Evolutionary conservation across 2,797 vertebrate species (phyloP), one percentile per base, ranked within the genome.

Genomic region (Scolopax rusticola): DNA sequence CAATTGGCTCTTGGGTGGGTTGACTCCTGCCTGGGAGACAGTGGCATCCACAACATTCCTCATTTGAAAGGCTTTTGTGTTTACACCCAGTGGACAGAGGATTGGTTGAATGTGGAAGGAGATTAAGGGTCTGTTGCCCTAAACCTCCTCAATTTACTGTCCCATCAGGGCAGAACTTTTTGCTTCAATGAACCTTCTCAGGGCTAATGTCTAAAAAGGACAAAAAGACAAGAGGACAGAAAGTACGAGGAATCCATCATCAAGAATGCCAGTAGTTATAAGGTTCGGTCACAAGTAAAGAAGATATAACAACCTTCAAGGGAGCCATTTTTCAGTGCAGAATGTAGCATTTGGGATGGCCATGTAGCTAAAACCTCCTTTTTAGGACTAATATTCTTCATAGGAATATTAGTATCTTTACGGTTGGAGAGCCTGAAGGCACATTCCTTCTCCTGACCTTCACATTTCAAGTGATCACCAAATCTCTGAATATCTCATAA

Each of bases 241-340:
- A 94, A 88, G 87, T 74, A 76, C 0, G 8, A 68, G 9, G 80
- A 70, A 90, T 93, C 45, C 76, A 68, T 93, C 63, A 79, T 59
- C 38, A 79, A 80, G 48, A 91, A 82, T 56, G 63, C 57, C 67
- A 64, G 53, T 59, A 30, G 53, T 84, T 87, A 75, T 59, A 54
- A 97, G 80, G 80, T 1, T 51, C 47, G 45, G 82, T 70, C 30
- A 41, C 60, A 75, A 70, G 56, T 65, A 61, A 77, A 33, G 41
- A 79, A 90, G 43, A 24, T 16, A 32, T 92, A 90, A 93, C 64
- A 76, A 56, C 68, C 64, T 89, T 83, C 77, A 68, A 89, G 88
- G 84, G 95, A 96, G 43, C 24, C 24, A 82, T 96, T 96, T 94
- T 90, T 93, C 85, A 76, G 63, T 63, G 33, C 45, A 61, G 70